Evolutionary conservation across 23 tunicate genomes (phyloP).

Genomic region (Aplidium turbinatum): DNA sequence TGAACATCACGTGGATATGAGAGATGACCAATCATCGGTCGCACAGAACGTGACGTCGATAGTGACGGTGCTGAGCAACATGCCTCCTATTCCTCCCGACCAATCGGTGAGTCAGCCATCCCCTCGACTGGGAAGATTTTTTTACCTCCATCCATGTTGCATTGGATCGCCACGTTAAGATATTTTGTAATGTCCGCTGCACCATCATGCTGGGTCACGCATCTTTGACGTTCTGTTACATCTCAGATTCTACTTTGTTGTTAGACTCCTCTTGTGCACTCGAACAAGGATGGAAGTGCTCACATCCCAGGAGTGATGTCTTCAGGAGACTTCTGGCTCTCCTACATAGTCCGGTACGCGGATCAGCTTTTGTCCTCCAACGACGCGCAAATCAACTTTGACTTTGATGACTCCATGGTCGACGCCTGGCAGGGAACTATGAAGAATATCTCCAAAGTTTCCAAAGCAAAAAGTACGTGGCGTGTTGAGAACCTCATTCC

Average conservation of each 20-base stretch:
- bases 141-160: neutral
- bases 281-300: neutral
- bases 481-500: no score
- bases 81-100: conserved; percentile 21
- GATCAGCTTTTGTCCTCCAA: conserved; percentile 1
- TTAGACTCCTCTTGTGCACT: neutral
- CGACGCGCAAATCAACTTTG: neutral
- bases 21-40: conserved; percentile 3
- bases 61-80: conserved; percentile 31
- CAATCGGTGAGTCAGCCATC: neutral
- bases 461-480: conserved; percentile 34
- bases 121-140: neutral
- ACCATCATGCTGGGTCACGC: no score
- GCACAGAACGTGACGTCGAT: conserved; percentile 5
- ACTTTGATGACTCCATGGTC: conserved; percentile 10
- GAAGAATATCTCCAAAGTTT: conserved; percentile 15
- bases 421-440: conserved; percentile 23
- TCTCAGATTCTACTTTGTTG: no score
- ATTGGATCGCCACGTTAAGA: no score
- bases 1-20: conserved; percentile 29
- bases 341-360: conserved; percentile 11
- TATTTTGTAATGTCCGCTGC: no score
- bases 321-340: conserved; percentile 35
- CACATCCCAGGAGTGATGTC: conserved; percentile 37
- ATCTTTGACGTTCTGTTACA: no score